Base-by-base conservation (phyloP, 1,140 invertebrate genomes). In the Bilobella aurantiaca region DNA sequence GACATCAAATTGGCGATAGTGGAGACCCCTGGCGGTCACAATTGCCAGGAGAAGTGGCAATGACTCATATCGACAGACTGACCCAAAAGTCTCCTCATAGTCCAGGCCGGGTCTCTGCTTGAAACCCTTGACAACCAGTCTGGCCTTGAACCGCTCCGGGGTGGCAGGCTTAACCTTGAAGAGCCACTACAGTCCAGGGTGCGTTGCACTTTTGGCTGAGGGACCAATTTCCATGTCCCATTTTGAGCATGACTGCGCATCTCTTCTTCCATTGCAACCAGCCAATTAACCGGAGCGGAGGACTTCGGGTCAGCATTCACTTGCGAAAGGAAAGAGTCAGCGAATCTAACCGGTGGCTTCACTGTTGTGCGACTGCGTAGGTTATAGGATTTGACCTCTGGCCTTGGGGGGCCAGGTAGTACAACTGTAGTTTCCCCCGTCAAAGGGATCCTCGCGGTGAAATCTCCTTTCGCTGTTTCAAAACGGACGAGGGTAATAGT, bases 1-100 rank as follows among this genome's bases (percentile, higher is more conserved):
- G 1, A 81, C 74, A 73, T 81, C 78, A 62, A 81, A 76, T 59
- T 80, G 76, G 34, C 65, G 37, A 16, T 81, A 69, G n/a, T 74
- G 28, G 30, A 75, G 69, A 46, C 76, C 71, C 60, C 77, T 47
- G 61, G 73, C 57, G 8, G 74, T 74, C 57, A 76, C 73, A 62
- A 79, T 73, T 56, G 72, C 69, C 16, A 81, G 60, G n/a, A 81
- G n/a, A 37, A 75, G 63, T 71, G 80, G 70, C 49, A 81, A 71
- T 27, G 77, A 73, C 31, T 74, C 74, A 65, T 72, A 75, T 60
- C 73, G 68, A 0, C 70, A 71, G 12, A 80, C 77, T 42, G 77
- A 76, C 61, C 74, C 74, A 70, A 75, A 79, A 27, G 73, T 80
- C 68, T 80, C 76, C 28, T 73, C 8, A 69, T 78, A 80, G 63